Evolutionary conservation across 2,113 vertebrate genomes (phyloP).

Genomic region (Sinosuthora webbiana): DNA sequence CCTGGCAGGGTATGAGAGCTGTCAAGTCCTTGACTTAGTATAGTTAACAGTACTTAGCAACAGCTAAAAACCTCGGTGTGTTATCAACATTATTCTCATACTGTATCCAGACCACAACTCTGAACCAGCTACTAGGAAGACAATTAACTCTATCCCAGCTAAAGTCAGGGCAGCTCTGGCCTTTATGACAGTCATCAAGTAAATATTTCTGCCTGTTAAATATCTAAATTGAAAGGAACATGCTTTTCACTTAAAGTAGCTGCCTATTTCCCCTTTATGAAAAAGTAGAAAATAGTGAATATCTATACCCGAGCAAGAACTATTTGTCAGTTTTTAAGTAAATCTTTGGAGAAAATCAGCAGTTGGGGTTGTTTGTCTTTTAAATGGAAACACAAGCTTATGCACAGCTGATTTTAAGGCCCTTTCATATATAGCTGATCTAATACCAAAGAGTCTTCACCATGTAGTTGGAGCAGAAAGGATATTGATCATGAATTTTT

Average conservation of each 20-base stretch:
- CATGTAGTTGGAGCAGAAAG: background rate
- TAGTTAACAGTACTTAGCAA: background rate
- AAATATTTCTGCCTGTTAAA: background rate
- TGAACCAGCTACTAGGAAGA: background rate
- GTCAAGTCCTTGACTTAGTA: background rate
- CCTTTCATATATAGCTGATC: background rate
- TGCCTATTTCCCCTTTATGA: background rate
- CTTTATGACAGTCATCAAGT: background rate
- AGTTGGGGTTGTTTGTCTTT: background rate
- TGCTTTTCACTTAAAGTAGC: background rate
- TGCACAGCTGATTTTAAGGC: background rate
- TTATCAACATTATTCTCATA: background rate
- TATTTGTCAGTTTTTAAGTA: background rate
- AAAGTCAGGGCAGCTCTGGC: background rate
- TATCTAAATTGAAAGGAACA: background rate
- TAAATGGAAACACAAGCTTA: background rate
- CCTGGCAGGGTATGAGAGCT: background rate
- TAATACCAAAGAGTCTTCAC: background rate
- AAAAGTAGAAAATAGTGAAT: background rate
- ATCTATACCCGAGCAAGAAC: background rate
- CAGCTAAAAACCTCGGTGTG: background rate
- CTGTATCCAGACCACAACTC: background rate
- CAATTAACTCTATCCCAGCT: background rate
- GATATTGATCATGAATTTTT: fast-evolving
- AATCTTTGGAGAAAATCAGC: background rate